Conservation (phyloP, 2,113 vertebrate genomes). For the Cyanoderma ruficeps region DNA sequence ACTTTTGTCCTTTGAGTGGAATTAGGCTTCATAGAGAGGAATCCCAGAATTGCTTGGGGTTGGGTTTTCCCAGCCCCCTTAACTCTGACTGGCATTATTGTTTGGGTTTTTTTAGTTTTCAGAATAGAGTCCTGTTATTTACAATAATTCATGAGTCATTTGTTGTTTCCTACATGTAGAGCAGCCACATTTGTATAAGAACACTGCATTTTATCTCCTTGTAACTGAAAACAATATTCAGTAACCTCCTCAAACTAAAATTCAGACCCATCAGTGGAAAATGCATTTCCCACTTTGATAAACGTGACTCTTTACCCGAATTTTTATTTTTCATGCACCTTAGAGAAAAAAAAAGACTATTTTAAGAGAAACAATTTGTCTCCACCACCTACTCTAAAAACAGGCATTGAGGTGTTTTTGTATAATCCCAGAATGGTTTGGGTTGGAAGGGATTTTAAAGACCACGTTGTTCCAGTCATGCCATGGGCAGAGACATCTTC, state of each 20-base stretch:
- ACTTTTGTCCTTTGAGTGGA: neutral
- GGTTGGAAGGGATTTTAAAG: neutral
- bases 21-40: neutral
- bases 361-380: neutral
- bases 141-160: neutral
- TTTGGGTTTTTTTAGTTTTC: neutral
- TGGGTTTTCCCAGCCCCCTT: rapidly evolving
- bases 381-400: neutral
- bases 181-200: neutral
- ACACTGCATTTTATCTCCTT: neutral
- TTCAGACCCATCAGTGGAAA: neutral
- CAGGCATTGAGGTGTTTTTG: neutral
- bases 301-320: neutral
- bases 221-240: neutral
- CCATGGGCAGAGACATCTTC: neutral
- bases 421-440: neutral
- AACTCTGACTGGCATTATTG: neutral
- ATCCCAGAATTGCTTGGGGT: neutral
- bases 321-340: neutral
- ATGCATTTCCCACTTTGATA: neutral
- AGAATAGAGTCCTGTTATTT: neutral
- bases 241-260: neutral
- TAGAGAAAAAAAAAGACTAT: neutral
- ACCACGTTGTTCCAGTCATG: neutral
- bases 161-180: neutral